These are phyloP conservation scores for Cyanocitta stelleri DNA, from an alignment of 2,113 vertebrate species.

Conservation along the genomic window DNA sequence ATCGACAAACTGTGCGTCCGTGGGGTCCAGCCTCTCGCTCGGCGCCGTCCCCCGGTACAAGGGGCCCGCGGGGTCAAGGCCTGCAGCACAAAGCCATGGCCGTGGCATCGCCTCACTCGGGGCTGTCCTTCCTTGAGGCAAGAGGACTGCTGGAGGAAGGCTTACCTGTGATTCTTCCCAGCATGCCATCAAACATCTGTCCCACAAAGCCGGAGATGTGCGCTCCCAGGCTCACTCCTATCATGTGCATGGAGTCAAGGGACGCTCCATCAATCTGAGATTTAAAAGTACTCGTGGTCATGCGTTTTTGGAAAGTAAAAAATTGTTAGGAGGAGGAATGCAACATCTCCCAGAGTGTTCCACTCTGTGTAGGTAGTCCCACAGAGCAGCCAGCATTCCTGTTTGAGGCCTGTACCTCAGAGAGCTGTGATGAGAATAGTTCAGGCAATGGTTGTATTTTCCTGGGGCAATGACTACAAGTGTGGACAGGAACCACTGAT, in stretches of 20 bases:
- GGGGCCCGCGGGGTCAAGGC: slow-evolving; percentile 90
- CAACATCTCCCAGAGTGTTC: not conserved
- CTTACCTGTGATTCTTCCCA: slow-evolving; percentile 92
- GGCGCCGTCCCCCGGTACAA: slow-evolving; percentile 76
- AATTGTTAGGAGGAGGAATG: not conserved
- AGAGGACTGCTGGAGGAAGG: not conserved
- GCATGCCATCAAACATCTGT: slow-evolving; percentile 77
- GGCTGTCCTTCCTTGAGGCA: fast-evolving
- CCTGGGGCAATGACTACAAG: not conserved
- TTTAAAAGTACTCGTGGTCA: not conserved
- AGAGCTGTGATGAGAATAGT: not conserved
- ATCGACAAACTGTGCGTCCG: slow-evolving; percentile 88
- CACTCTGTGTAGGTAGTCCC: not conserved
- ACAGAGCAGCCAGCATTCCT: not conserved
- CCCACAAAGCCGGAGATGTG: slow-evolving; percentile 91
- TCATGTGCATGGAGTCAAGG: slow-evolving; percentile 82
- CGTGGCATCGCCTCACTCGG: fast-evolving
- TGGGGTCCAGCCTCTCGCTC: slow-evolving; percentile 82
- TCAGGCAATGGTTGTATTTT: not conserved
- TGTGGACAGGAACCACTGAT: not conserved
- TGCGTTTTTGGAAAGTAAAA: not conserved
- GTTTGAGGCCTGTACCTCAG: not conserved
- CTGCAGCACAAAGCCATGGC: slow-evolving; percentile 59
- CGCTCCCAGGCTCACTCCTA: slow-evolving; percentile 92
- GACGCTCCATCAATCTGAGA: slow-evolving; percentile 79